Percentiles rank a stretch among this genome's conserved stretches.
These are phyloP conservation scores for Pampusana beccarii DNA, from an alignment of 2,113 vertebrate species.

Conservation along the genomic window DNA sequence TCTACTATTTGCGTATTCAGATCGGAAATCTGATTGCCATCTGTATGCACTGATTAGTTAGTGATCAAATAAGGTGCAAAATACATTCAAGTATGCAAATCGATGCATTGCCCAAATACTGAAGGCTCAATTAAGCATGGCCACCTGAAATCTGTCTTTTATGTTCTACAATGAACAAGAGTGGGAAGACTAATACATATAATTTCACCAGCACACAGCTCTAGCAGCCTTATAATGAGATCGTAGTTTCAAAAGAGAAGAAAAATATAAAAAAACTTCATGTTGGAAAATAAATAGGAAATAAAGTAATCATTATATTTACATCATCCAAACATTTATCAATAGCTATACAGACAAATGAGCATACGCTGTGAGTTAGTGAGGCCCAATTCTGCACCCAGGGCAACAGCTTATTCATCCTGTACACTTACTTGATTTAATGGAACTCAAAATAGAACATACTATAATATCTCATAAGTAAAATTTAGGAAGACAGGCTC, in stretches of 20 bases:
- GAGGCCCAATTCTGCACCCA: not conserved
- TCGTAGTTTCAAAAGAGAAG: not conserved
- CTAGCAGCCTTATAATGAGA: not conserved
- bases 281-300: not conserved
- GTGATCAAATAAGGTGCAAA: slow-evolving; percentile 2
- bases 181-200: not conserved
- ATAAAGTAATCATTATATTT: not conserved
- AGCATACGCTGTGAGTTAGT: not conserved
- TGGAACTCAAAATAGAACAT: not conserved
- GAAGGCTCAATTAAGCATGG: not conserved
- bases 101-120: not conserved
- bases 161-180: not conserved
- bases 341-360: not conserved
- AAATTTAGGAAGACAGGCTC: not conserved
- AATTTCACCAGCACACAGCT: not conserved
- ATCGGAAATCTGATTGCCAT: slow-evolving; percentile 8
- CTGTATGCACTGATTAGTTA: slow-evolving; percentile 2
- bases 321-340: not conserved
- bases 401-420: not conserved
- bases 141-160: not conserved
- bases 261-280: not conserved
- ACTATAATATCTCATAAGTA: not conserved
- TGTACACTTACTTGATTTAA: not conserved
- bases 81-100: slow-evolving; percentile 19
- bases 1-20: slow-evolving; percentile 7